Percentiles rank a stretch among this genome's conserved stretches.
phyloP scores from a whole-genome alignment of 2,888 invertebrate species.

The Cloeon dipterum region DNA sequence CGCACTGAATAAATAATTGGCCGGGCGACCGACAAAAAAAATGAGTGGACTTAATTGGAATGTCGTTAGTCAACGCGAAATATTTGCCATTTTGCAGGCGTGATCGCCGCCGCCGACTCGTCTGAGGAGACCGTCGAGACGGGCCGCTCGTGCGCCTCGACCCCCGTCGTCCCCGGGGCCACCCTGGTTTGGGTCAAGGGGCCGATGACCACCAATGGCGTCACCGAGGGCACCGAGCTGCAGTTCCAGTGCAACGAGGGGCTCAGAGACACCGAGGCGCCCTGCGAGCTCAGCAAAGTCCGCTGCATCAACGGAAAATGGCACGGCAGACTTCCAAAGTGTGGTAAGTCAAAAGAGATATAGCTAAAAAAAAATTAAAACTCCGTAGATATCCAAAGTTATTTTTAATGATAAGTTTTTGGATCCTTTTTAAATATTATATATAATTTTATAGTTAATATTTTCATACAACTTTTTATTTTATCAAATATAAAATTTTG shows the following conservation, averaged over 20 bases:
- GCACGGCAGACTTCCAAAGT: slow-evolving; percentile 17
- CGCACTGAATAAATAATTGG: no score
- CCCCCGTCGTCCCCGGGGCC: neutral
- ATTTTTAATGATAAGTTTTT: no score
- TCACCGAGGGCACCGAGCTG: slow-evolving; percentile 14
- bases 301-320: slow-evolving; percentile 18
- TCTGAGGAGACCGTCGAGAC: neutral
- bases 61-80: no score
- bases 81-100: no score
- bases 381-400: no score
- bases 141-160: slow-evolving; percentile 1
- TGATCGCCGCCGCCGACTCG: no score
- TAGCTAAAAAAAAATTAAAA: no score
- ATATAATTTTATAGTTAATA: no score
- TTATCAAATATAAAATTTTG: no score
- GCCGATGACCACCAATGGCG: slow-evolving; percentile 6
- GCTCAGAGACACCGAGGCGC: slow-evolving; percentile 15
- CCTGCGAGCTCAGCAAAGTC: slow-evolving; percentile 15
- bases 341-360: slow-evolving; percentile 14
- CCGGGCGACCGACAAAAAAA: no score
- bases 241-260: slow-evolving; percentile 14
- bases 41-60: no score
- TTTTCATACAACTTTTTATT: neutral
- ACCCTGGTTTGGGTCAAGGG: slow-evolving; percentile 11
- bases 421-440: no score